phyloP scores from a whole-genome alignment of 2,113 vertebrate species.

The Antennarius striatus region DNA sequence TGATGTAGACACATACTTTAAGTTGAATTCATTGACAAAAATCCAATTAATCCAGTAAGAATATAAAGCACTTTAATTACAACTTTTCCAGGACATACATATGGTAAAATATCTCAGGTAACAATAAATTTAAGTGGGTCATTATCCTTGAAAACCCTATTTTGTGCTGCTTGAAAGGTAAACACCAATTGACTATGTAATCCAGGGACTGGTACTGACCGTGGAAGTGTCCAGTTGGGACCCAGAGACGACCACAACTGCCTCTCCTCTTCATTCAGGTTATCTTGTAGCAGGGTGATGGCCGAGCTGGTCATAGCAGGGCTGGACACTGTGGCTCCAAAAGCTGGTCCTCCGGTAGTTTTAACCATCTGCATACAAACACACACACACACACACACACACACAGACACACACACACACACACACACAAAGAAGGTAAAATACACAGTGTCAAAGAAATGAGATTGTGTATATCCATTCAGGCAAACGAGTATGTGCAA shows the following conservation, averaged over 20 bases:
- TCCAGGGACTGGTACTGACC: slow-evolving; percentile 61
- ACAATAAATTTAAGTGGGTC: too few species aligned
- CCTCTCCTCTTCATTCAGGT: slow-evolving; percentile 76
- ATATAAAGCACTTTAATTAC: too few species aligned
- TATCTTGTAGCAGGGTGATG: slow-evolving; percentile 78
- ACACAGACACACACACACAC: background rate
- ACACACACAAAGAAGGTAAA: background rate
- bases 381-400: background rate
- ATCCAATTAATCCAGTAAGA: background rate
- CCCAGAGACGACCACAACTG: slow-evolving; percentile 85
- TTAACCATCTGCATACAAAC: slow-evolving; percentile 81
- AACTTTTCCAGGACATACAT: too few species aligned
- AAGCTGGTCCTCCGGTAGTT: slow-evolving; percentile 80
- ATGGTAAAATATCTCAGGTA: too few species aligned
- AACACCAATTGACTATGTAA: background rate
- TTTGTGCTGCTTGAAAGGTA: too few species aligned
- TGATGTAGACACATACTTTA: too few species aligned
- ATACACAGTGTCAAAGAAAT: background rate
- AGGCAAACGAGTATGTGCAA: slow-evolving; percentile 43
- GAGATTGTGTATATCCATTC: slow-evolving; percentile 3
- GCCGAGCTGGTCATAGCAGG: slow-evolving; percentile 85
- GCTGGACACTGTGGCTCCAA: slow-evolving; percentile 78
- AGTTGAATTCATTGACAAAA: background rate
- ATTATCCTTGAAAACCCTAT: too few species aligned
- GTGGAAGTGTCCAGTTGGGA: slow-evolving; percentile 83